Evolutionary conservation across 2,797 vertebrate genomes (phyloP).

Genomic region (Zenarchopterus dispar): DNA sequence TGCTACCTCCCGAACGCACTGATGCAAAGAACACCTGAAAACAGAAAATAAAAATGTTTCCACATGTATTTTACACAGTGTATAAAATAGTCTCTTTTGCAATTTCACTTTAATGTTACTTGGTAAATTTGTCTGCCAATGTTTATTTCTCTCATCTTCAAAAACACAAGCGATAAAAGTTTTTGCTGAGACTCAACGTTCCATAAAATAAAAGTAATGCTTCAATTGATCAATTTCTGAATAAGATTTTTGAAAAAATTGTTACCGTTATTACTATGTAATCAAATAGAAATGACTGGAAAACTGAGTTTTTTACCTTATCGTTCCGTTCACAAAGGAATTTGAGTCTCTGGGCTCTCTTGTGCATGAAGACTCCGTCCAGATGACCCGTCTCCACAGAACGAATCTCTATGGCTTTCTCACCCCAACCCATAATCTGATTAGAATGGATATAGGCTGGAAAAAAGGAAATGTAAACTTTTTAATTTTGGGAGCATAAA

Average conservation of each 20-base stretch:
- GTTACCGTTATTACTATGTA: background rate
- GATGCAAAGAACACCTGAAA: conserved; percentile 98
- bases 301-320: conserved; percentile 81
- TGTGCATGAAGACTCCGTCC: conserved; percentile 96
- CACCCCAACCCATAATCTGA: conserved; percentile 96
- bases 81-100: too few species aligned
- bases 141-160: too few species aligned
- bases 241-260: background rate
- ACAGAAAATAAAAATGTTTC: background rate
- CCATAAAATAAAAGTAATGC: too few species aligned
- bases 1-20: conserved; percentile 96
- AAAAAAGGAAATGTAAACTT: background rate
- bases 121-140: too few species aligned
- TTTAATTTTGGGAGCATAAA: background rate
- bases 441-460: conserved; percentile 94
- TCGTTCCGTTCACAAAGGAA: conserved; percentile 95
- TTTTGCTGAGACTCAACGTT: too few species aligned
- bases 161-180: too few species aligned
- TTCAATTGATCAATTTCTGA: background rate
- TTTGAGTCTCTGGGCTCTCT: conserved; percentile 92
- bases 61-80: background rate
- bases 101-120: background rate
- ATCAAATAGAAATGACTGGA: background rate
- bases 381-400: conserved; percentile 93
- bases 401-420: conserved; percentile 96